Conservation (phyloP, 2,797 vertebrate genomes). For the Eupleurogrammus muticus region DNA sequence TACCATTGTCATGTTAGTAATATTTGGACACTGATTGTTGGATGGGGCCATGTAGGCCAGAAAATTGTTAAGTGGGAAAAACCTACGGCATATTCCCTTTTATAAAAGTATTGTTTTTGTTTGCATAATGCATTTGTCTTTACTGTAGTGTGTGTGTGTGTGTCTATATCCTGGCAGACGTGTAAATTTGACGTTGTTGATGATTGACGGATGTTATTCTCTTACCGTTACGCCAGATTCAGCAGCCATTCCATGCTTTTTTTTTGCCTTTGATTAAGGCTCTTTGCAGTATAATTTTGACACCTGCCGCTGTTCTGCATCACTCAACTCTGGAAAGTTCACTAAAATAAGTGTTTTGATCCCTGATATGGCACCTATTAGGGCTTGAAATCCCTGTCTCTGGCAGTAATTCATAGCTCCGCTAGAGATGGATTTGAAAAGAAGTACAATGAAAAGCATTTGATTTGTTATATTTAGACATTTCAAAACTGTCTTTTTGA, state of each 20-base stretch:
- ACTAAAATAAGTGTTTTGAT: constrained; percentile 73
- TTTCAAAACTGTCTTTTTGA: constrained; percentile 36
- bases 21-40: background rate
- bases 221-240: constrained; percentile 36
- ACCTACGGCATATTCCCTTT: background rate
- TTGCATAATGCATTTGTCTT: background rate
- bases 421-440: constrained; percentile 56
- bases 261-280: constrained; percentile 65
- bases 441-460: constrained; percentile 42
- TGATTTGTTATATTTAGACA: constrained; percentile 62
- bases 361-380: constrained; percentile 65
- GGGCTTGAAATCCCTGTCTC: constrained; percentile 57
- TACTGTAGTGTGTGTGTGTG: constrained; percentile 12
- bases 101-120: constrained; percentile 12
- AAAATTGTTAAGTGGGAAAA: too few species aligned
- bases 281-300: constrained; percentile 60
- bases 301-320: constrained; percentile 62
- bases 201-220: constrained; percentile 55
- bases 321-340: constrained; percentile 63
- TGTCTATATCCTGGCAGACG: constrained; percentile 12
- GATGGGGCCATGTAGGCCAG: background rate
- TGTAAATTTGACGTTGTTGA: constrained; percentile 29
- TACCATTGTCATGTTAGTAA: too few species aligned
- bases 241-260: constrained; percentile 47
- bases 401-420: constrained; percentile 60